Percentiles rank a stretch among this genome's conserved stretches.
Evolutionary conservation across 1,140 invertebrate genomes (phyloP).

Genomic region (Colletes latitarsis): DNA sequence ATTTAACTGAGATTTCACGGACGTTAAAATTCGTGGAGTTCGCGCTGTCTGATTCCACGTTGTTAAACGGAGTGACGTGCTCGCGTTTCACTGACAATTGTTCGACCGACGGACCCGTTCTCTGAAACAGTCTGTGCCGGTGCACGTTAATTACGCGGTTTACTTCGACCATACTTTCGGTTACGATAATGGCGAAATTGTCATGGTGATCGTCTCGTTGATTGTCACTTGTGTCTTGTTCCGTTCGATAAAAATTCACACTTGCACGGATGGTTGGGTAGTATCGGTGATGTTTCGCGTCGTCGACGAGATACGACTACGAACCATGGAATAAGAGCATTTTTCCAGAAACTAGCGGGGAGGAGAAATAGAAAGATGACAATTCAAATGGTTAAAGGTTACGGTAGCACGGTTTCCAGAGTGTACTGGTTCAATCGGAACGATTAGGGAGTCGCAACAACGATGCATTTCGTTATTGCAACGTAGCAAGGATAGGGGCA

Average conservation of each 20-base stretch:
- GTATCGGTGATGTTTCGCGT: constrained; percentile 23
- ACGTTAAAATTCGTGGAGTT: background rate
- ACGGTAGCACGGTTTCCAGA: too few species aligned
- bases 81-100: constrained; percentile 14
- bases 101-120: background rate
- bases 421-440: too few species aligned
- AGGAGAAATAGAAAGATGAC: too few species aligned
- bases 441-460: too few species aligned
- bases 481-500: background rate
- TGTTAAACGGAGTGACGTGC: background rate
- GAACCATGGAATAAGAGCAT: background rate
- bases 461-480: too few species aligned
- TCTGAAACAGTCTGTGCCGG: background rate
- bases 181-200: constrained; percentile 3
- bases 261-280: background rate
- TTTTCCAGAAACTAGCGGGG: too few species aligned
- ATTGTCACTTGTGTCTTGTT: background rate
- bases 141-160: constrained; percentile 8
- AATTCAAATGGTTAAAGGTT: too few species aligned
- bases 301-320: background rate
- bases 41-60: background rate
- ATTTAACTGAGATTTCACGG: background rate
- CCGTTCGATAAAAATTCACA: constrained; percentile 13
- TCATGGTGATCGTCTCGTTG: background rate
- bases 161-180: constrained; percentile 3